A percentile compares a stretch with the other conserved stretches of the same genome.
Conservation (phyloP, 2,797 vertebrate species). For the Moxostoma hubbsi region DNA sequence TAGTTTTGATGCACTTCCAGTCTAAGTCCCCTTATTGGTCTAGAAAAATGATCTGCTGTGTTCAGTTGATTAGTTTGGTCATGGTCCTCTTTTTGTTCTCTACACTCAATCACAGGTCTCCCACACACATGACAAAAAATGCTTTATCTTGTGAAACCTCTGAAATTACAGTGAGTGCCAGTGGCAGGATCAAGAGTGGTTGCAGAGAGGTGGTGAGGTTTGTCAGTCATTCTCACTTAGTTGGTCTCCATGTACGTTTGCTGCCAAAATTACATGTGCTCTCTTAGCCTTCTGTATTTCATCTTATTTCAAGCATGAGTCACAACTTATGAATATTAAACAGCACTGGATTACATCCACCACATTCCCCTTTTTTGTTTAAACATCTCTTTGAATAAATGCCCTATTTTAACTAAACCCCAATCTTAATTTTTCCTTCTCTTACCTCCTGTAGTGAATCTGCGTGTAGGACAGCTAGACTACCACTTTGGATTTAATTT, state of each 20-base stretch:
- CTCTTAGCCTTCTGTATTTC: slow-evolving; percentile 47
- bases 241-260: slow-evolving; percentile 53
- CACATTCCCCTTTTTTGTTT: not conserved
- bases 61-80: not conserved
- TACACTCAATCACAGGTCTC: not conserved
- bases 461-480: not conserved
- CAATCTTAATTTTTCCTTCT: not conserved
- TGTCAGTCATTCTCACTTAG: slow-evolving; percentile 31
- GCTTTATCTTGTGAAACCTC: not conserved
- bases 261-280: slow-evolving; percentile 66
- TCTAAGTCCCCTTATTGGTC: not conserved
- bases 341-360: not conserved
- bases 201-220: not conserved
- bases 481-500: slow-evolving; percentile 49
- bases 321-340: slow-evolving; percentile 39
- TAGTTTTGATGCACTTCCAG: too few relatives aligned
- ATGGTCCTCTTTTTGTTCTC: not conserved
- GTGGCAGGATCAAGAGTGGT: not conserved
- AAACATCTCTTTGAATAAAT: not conserved
- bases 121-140: not conserved
- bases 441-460: not conserved
- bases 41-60: not conserved
- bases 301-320: slow-evolving; percentile 57
- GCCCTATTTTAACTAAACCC: not conserved
- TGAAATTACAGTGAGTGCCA: not conserved